phyloP scores from a whole-genome alignment of 2,888 invertebrate genomes.

The Kryphioiulus occultus region DNA sequence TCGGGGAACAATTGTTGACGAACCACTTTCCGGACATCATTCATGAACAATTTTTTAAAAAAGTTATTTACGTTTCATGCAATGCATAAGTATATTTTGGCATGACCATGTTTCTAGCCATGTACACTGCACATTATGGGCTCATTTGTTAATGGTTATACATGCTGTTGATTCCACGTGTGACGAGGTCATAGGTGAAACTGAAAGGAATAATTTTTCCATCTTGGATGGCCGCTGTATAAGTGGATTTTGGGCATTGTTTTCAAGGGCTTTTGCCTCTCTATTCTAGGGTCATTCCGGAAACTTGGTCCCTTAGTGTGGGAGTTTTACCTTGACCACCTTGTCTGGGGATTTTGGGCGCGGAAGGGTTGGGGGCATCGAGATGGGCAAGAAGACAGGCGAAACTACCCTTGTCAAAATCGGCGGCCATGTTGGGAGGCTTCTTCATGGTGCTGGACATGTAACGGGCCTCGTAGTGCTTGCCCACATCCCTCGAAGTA shows the following conservation, averaged over 20 bases:
- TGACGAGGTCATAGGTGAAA: too few relatives aligned
- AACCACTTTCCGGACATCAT: too few relatives aligned
- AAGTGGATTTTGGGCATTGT: neutral
- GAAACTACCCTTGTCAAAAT: slow-evolving; percentile 54
- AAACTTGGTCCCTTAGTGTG: neutral
- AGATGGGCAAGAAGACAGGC: slow-evolving; percentile 51
- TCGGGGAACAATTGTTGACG: too few relatives aligned
- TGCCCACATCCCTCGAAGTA: slow-evolving; percentile 38
- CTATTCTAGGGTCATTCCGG: neutral
- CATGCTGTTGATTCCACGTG: too few relatives aligned
- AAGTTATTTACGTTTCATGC: too few relatives aligned
- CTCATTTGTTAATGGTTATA: too few relatives aligned
- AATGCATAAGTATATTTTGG: too few relatives aligned
- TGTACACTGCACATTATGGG: too few relatives aligned
- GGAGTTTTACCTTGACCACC: slow-evolving; percentile 38
- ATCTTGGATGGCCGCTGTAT: neutral
- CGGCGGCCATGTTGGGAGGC: slow-evolving; percentile 48
- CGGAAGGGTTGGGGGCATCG: slow-evolving; percentile 20
- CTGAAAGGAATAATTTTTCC: neutral
- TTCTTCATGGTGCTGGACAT: slow-evolving; percentile 37
- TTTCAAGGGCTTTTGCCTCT: neutral
- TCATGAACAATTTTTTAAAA: too few relatives aligned
- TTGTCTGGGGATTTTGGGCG: slow-evolving; percentile 50
- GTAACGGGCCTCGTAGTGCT: slow-evolving; percentile 53
- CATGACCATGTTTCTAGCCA: too few relatives aligned